Base-by-base conservation (phyloP, 2,797 vertebrate species). In the Periparus ater region DNA sequence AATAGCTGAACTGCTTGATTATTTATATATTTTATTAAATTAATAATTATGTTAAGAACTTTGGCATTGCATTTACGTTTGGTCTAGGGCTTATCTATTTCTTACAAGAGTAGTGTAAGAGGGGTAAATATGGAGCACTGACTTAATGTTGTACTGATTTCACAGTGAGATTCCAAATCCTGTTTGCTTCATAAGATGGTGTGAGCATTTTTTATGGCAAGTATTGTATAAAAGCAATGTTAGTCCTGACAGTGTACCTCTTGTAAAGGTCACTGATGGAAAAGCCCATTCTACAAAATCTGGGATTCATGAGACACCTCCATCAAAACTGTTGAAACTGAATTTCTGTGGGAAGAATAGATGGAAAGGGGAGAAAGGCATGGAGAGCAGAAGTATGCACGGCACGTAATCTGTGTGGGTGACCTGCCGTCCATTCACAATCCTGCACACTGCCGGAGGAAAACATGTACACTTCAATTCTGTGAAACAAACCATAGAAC, bases 11-110 rank as follows among this genome's bases (percentile, higher is more conserved):
- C 20, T 85, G n/a, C 68, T 75, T 50, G 57, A 85, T 92, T 85
- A 91, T 92, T 87, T 79, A 63, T 85, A 77, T 89, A 67, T 87
- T 93, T 92, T 67, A 85, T 80, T 92, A 84, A 85, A 77, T 89
- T 55, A 94, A 63, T 94, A 74, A 85, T 91, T 89, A 75, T 11
- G 22, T 54, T 68, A 67, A 76, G 85, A 73, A 57, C 58, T 87
- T 92, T 8, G 13, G 55, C 74, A 68, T 55, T 80, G 47, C 61
- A 65, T 80, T 89, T 91, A 67, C 2, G 8, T 77, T 65, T 94
- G 81, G 81, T 77, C 66, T 68, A 65, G 75, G 47, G 34, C 27
- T 9, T 75, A 25, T 2, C 45, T 82, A 2, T 83, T 91, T 96
- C 70, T 91, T 61, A 61, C 16, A 58, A 32, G 54, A 80, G 50